Evolutionary conservation across 2,113 vertebrate genomes (phyloP).

Genomic region (Apteryx owenii): DNA sequence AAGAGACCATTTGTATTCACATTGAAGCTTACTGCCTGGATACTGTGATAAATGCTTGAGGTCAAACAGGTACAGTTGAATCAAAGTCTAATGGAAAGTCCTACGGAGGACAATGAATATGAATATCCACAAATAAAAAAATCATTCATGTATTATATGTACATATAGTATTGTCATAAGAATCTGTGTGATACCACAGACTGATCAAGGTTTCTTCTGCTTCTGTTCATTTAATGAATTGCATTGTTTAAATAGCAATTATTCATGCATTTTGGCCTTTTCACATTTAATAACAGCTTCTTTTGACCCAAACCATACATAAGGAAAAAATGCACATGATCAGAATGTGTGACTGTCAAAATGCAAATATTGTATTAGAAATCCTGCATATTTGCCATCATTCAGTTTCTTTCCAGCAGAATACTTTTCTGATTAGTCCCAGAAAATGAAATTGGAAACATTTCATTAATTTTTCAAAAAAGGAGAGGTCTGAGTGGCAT

Average conservation of each 20-base stretch:
- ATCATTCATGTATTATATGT: not conserved
- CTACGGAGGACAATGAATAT: not conserved
- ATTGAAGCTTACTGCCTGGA: not conserved
- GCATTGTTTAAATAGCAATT: slow-evolving; percentile 68
- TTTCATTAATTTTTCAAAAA: slow-evolving; percentile 74
- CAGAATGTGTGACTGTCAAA: slow-evolving; percentile 62
- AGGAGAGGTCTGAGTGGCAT: slow-evolving; percentile 74
- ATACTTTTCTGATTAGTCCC: slow-evolving; percentile 68
- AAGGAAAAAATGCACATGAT: not conserved
- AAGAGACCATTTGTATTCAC: not conserved
- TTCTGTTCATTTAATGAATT: slow-evolving; percentile 66
- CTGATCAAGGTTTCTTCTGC: slow-evolving; percentile 37
- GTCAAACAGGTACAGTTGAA: not conserved
- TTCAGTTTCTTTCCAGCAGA: slow-evolving; percentile 70
- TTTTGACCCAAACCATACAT: slow-evolving; percentile 64
- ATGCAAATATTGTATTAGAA: slow-evolving; percentile 73
- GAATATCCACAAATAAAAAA: not conserved
- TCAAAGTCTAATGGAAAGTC: not conserved
- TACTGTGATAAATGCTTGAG: not conserved
- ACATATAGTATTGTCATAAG: not conserved
- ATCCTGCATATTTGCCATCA: slow-evolving; percentile 57
- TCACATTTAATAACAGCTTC: slow-evolving; percentile 70
- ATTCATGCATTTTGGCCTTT: slow-evolving; percentile 71
- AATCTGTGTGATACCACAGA: not conserved
- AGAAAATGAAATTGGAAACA: slow-evolving; percentile 78